Evolutionary conservation across 2,797 vertebrate genomes (phyloP).

Genomic region (Corythornis leucogaster): DNA sequence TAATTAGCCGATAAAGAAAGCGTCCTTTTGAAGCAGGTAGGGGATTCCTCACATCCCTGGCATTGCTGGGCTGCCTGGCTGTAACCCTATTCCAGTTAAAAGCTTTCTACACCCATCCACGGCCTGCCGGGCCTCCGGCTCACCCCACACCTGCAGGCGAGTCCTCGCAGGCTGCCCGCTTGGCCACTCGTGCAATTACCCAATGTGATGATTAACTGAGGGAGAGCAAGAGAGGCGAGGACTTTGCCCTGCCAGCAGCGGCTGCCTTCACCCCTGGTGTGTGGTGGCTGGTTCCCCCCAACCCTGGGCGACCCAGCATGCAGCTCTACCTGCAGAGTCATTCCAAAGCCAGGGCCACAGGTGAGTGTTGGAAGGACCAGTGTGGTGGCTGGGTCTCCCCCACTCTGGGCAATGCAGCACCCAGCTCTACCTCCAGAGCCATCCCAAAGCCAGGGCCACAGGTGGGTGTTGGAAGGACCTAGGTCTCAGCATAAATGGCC

Average conservation of each 20-base stretch:
- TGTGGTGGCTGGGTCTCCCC: not conserved
- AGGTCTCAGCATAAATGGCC: not conserved
- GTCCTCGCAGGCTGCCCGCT: not conserved
- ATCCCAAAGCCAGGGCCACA: rapidly evolving
- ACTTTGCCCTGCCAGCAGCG: not conserved
- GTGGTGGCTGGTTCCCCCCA: not conserved
- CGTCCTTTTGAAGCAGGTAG: conserved; percentile 66
- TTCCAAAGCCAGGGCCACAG: rapidly evolving
- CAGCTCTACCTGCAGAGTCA: not conserved
- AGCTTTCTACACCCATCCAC: conserved; percentile 11
- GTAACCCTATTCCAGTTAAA: conserved; percentile 75
- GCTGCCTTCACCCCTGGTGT: rapidly evolving
- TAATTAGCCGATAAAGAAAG: conserved; percentile 72
- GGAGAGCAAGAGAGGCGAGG: rapidly evolving
- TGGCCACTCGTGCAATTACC: conserved; percentile 44
- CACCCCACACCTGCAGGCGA: conserved; percentile 58
- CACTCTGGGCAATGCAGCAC: not conserved
- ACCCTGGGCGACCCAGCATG: not conserved
- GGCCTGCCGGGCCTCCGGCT: not conserved
- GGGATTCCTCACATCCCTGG: conserved; percentile 70
- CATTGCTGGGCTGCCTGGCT: conserved; percentile 72
- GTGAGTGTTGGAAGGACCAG: not conserved
- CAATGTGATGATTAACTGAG: conserved; percentile 61
- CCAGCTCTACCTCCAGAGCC: not conserved
- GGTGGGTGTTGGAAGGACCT: not conserved